Evolutionary conservation across 1,140 invertebrate genomes (phyloP).

Genomic region (Teleogryllus occipitalis): DNA sequence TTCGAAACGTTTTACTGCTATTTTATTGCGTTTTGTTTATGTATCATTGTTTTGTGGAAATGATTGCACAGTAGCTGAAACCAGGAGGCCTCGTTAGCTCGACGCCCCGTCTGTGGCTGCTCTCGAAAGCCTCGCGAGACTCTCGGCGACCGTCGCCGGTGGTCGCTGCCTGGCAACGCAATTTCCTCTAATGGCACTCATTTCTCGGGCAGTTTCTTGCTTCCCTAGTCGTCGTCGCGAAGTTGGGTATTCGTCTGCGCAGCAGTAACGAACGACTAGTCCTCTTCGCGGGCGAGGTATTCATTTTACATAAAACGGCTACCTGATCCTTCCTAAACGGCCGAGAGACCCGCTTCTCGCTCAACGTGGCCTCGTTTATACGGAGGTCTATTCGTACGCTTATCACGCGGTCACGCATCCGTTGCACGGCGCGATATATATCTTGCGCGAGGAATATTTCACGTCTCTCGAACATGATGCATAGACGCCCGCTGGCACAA

Average conservation of each 20-base stretch:
- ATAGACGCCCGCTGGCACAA: neutral
- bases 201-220: neutral
- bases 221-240: neutral
- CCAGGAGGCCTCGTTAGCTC: neutral
- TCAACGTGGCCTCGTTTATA: neutral
- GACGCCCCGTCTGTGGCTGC: neutral
- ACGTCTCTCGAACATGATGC: neutral
- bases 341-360: neutral
- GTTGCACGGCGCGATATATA: neutral
- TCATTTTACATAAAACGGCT: neutral
- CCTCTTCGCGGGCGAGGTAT: neutral
- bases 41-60: conserved; percentile 1
- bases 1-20: neutral
- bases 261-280: neutral
- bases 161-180: neutral
- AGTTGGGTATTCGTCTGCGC: too few species aligned
- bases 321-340: neutral
- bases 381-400: neutral
- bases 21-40: neutral
- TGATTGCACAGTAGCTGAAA: neutral
- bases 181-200: conserved; percentile 1
- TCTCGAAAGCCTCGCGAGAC: neutral
- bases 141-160: neutral
- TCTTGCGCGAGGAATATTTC: neutral
- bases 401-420: neutral